Evolutionary conservation across 1,140 invertebrate species (phyloP).

Genomic region (Eufriesea mexicana): DNA sequence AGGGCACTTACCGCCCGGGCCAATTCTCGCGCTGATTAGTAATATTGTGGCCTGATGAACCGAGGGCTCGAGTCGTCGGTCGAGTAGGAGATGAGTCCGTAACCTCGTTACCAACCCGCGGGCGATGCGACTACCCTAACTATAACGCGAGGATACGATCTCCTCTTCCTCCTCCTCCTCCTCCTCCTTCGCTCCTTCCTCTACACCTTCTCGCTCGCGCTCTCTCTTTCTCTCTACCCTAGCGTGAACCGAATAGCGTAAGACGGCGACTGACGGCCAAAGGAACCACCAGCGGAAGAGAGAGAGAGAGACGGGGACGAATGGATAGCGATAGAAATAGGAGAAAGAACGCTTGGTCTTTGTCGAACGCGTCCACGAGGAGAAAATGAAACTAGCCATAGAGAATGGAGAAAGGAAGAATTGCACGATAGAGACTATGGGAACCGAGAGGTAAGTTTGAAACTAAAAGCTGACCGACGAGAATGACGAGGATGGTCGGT

Average conservation of each 20-base stretch:
- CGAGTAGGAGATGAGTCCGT: slow-evolving; percentile 81
- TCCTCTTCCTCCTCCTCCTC: background rate
- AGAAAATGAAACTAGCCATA: too few relatives aligned
- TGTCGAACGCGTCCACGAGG: too few relatives aligned
- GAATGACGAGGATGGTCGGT: too few relatives aligned
- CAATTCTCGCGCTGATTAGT: slow-evolving; percentile 81
- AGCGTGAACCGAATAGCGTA: slow-evolving; percentile 27
- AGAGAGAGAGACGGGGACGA: background rate
- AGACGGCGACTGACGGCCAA: too few relatives aligned
- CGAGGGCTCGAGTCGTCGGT: slow-evolving; percentile 76
- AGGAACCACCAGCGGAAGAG: too few relatives aligned
- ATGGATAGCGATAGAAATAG: too few relatives aligned
- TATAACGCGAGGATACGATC: slow-evolving; percentile 65
- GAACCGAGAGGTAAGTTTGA: too few relatives aligned
- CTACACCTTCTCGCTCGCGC: slow-evolving; percentile 19
- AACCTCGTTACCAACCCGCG: slow-evolving; percentile 79
- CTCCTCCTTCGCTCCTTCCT: slow-evolving; percentile 17
- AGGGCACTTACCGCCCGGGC: slow-evolving; percentile 75
- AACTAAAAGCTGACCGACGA: too few relatives aligned
- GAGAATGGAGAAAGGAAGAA: too few relatives aligned
- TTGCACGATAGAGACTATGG: too few relatives aligned
- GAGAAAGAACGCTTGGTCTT: too few relatives aligned
- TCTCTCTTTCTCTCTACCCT: slow-evolving; percentile 4
- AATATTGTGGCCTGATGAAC: slow-evolving; percentile 83
- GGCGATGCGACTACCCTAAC: slow-evolving; percentile 73